These are phyloP conservation scores for Reinhardtius hippoglossoides DNA, from an alignment of 2,113 vertebrate species.

Conservation along the genomic window DNA sequence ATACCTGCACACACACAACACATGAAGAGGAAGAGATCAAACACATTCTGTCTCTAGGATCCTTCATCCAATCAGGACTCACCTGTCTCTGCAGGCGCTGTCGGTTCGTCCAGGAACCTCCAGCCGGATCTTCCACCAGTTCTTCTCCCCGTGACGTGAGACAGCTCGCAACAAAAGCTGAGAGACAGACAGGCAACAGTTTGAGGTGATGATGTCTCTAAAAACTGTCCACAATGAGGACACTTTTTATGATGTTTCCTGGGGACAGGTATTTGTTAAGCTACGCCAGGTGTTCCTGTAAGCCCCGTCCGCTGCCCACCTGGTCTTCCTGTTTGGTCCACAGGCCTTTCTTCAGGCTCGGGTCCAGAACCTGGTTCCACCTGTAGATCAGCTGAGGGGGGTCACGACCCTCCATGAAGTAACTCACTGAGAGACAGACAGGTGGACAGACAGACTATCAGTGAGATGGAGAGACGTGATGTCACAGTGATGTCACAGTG, in stretches of 20 bases:
- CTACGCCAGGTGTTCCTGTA: too few species aligned
- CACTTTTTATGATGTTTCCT: not conserved
- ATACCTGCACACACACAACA: conserved; percentile 82
- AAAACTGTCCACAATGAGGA: not conserved
- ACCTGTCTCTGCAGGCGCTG: conserved; percentile 91
- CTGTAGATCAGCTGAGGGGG: conserved; percentile 89
- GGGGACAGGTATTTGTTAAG: not conserved
- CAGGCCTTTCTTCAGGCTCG: conserved; percentile 85
- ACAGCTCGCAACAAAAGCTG: conserved; percentile 90
- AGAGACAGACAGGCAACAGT: conserved; percentile 8
- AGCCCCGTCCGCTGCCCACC: conserved; percentile 66
- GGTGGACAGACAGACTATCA: not conserved
- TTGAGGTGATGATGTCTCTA: not conserved
- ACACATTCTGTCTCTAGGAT: too few species aligned
- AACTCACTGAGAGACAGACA: conserved; percentile 84
- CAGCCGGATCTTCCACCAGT: conserved; percentile 90
- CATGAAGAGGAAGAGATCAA: not conserved
- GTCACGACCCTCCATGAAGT: conserved; percentile 94
- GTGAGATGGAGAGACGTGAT: not conserved
- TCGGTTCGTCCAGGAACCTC: conserved; percentile 92
- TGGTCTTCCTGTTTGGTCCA: conserved; percentile 91
- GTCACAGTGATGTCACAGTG: not conserved
- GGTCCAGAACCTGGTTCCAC: conserved; percentile 91
- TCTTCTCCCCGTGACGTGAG: conserved; percentile 81
- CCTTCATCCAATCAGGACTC: conserved; percentile 19